Evolutionary conservation across 2,797 vertebrate genomes (phyloP), one percentile per base, ranked within the genome.

Genomic region (Mallotus villosus): DNA sequence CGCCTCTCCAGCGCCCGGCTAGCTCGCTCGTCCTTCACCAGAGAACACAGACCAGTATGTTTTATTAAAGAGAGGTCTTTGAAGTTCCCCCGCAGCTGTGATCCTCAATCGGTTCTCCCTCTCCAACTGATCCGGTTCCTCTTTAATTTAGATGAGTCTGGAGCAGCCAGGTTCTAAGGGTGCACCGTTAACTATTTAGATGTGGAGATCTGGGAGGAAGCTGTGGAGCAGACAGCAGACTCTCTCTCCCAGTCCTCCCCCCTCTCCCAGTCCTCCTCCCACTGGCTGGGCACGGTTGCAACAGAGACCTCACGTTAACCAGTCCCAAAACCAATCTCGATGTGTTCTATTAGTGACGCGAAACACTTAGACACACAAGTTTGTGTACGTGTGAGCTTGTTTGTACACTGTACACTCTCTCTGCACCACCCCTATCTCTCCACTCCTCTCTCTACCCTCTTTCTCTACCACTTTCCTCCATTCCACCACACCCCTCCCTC

Each of bases 1-100:
- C 53, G 60, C 74, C 73, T 68, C 73, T 59, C 67, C 58, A 73
- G 66, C 60, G 29, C 65, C 62, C 41, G 27, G 62, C 63, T 29
- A 75, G 16, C 34, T 34, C 1, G 32, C 32, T 34, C 58, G 14
- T 63, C 73, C 78, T 75, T 80, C 79, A 75, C 65, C 77, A 84
- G 77, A 76, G 67, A 71, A 80, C 78, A 75, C 63, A 73, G 73
- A 74, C 70, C 78, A 80, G 78, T 81, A 91, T 91, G 87, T 89
- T 92, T 92, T 92, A 92, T 92, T 93, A 85, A 92, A 90, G 76
- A 89, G 79, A n/a, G 79, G 8, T 83, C 91, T 93, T 93, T 91
- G 88, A 93, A 92, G 89, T 80, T 78, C 77, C 76, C 76, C 70
- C 12, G 67, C 72, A 25, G 67, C 82, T 82, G 80, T 84, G 49